Base-by-base conservation (phyloP, 1,140 invertebrate genomes). In the Papilio xuthus region DNA sequence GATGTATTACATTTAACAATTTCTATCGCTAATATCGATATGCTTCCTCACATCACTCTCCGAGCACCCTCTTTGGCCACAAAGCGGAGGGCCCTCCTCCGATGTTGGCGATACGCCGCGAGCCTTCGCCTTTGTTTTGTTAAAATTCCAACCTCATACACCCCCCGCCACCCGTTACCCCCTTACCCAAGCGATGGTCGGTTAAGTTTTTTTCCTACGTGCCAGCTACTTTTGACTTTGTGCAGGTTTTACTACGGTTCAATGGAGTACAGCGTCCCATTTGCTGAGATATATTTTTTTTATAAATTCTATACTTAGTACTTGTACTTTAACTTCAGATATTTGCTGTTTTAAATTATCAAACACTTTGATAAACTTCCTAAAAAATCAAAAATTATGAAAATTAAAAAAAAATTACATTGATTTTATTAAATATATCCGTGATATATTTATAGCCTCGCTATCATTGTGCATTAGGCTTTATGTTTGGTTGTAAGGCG, bases 91-190 rank as follows among this genome's bases (percentile, higher is more conserved):
- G 79, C 80, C 53, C 80, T 81, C 79, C 81, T 75, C 75, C 71
- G 80, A 84, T 83, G 81, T 80, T 78, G 80, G 80, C 82, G 81
- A 84, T 81, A 84, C 79, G 74, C 78, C 74, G 79, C 80, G 71
- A 23, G 71, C 41, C 42, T 7, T 73, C 37, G 41, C 71, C 71
- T 82, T 84, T 83, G 79, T 82, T 79, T 80, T 77, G 79, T 82
- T 82, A 71, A 80, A 80, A 78, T 80, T 79, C 74, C 81, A 78
- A 81, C 79, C 80, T 80, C 82, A 78, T 47, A 23, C 71, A 42
- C 71, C 71, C 71, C 13, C 42, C 12, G 7, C 32, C 18, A 15
- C 32, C 69, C 69, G 9, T 41, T 20, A 8, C 50, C 18, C 69
- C 69, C n/a, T 41, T 20, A 8, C 50, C 18, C 50, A 7, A 53